Percentiles rank a stretch among this genome's conserved stretches.
Conservation (phyloP, 2,113 vertebrate species). For the Trogon surrucura region DNA sequence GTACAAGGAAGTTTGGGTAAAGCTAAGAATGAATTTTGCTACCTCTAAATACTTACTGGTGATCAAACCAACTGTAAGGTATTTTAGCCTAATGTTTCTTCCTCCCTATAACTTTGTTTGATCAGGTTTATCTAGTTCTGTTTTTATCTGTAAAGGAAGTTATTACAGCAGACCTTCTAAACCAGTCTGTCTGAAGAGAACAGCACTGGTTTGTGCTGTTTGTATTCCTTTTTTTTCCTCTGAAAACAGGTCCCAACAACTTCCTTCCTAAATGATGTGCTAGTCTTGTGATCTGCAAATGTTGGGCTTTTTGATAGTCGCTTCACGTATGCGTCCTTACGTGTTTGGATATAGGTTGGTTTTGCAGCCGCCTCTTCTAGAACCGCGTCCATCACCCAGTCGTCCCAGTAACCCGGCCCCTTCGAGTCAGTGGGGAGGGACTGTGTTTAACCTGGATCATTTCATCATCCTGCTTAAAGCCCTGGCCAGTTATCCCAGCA, state of each 20-base stretch:
- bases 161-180: not conserved
- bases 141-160: not conserved
- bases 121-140: not conserved
- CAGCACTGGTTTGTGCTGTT: not conserved
- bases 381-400: fast-evolving
- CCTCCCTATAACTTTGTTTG: not conserved
- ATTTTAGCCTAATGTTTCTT: not conserved
- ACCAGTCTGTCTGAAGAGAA: not conserved
- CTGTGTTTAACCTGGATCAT: fast-evolving
- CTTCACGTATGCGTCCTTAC: not conserved
- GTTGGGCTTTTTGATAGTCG: not conserved
- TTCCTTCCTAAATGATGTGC: not conserved
- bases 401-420: not conserved
- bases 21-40: not conserved
- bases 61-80: not conserved
- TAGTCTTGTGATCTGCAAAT: not conserved
- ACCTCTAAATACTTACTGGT: not conserved
- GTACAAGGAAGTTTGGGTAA: not conserved
- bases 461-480: not conserved
- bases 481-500: not conserved
- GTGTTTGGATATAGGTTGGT: fast-evolving
- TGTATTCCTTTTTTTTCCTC: not conserved
- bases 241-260: not conserved
- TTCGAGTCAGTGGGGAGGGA: not conserved
- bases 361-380: not conserved